Base-by-base conservation (phyloP, 2,113 vertebrate genomes). In the Psittacara wagleri region DNA sequence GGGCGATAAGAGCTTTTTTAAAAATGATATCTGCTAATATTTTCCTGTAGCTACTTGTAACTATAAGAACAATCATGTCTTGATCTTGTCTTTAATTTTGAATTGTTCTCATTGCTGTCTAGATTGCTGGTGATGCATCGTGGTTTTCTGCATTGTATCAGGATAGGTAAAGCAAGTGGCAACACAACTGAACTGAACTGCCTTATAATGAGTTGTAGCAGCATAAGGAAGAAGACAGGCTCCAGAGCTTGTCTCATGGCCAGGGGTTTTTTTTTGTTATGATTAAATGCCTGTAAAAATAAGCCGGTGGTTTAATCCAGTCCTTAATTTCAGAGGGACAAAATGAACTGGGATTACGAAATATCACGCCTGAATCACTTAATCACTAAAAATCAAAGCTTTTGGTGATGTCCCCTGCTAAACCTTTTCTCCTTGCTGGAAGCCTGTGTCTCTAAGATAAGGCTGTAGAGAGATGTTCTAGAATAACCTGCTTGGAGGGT, bases 261-360 rank as follows among this genome's bases (percentile, higher is more conserved):
- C 83, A 95, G 63, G 2, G 7, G 18, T n/a, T 55, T 51, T 51
- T 86, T 95, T 95, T 95, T 0, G 9, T 90, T 88, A 68, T 81
- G 59, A 90, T 94, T 92, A 93, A 94, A 74, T 83, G 75, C 76
- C 72, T 92, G 75, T 86, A 55, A 92, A 96, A 96, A 90, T 64
- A 94, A 95, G 52, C 29, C 19, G 29, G 23, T 68, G 52, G 68
- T 84, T 95, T 83, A 92, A 94, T 87, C 77, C 81, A 92, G 62
- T 35, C 29, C 73, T 88, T 81, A 81, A 95, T 94, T 76, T 92
- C 51, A 92, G 91, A 77, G n/a, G 33, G 20, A 37, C 20, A 3
- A 81, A 81, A 92, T 95, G 64, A 77, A 46, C 17, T 70, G 35
- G 54, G 72, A 77, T 28, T 77, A 51, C 72, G 29, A 96, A 93